Conservation (phyloP, 2,888 invertebrate genomes). For the Tenthredo scrophulariae region DNA sequence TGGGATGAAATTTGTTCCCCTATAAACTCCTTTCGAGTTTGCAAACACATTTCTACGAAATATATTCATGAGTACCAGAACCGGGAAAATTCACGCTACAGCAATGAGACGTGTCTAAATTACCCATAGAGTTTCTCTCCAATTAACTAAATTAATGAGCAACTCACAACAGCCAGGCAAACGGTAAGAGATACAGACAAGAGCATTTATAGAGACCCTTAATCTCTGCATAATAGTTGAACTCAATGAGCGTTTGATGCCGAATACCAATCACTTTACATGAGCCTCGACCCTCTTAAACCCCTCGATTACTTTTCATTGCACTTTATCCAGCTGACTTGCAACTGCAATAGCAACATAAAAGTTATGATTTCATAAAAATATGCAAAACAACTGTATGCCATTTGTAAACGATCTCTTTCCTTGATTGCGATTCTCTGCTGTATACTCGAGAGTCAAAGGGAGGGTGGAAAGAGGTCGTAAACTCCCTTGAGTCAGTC, state of each 20-base stretch:
- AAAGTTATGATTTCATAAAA: not conserved
- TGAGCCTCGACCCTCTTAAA: not conserved
- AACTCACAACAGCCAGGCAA: constrained; percentile 11
- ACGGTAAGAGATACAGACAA: not conserved
- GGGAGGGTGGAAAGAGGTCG: not conserved
- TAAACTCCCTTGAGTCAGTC: constrained; percentile 25
- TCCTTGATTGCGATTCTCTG: constrained; percentile 9
- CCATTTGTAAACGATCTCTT: not conserved
- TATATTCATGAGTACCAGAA: constrained; percentile 31
- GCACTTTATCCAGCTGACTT: not conserved
- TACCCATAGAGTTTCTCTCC: constrained; percentile 50
- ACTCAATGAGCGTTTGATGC: not conserved
- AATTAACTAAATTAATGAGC: constrained; percentile 49
- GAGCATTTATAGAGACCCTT: constrained; percentile 24
- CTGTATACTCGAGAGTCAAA: not conserved
- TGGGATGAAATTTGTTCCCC: constrained; percentile 44
- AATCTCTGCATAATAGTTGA: constrained; percentile 26
- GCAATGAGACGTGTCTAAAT: constrained; percentile 50
- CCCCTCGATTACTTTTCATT: not conserved
- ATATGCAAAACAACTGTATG: not conserved
- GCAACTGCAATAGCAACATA: not conserved
- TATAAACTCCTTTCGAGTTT: constrained; percentile 49
- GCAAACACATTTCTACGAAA: constrained; percentile 48
- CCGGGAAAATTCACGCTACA: constrained; percentile 34
- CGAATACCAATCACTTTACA: not conserved